phyloP scores from a whole-genome alignment of 30 jellyfish, hydroid and myxozoan species.

The Morbakka virulenta region DNA sequence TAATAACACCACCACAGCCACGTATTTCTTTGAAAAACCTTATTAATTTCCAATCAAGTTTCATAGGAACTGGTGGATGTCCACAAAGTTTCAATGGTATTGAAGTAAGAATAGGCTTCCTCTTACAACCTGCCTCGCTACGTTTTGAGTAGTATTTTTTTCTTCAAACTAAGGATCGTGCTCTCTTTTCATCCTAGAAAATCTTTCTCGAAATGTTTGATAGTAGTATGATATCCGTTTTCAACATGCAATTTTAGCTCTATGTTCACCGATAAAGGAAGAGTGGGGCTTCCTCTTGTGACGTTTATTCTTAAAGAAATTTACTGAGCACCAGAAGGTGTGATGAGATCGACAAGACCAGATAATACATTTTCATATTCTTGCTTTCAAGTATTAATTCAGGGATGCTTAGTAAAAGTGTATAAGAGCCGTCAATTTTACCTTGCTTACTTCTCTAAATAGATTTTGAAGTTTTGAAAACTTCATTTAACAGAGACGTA shows the following conservation, averaged over 20 bases:
- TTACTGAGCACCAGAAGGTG: no score
- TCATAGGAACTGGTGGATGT: not conserved
- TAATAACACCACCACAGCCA: not conserved
- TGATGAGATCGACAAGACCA: no score
- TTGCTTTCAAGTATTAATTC: no score
- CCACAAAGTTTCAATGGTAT: not conserved
- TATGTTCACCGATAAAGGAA: not conserved
- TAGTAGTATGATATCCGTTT: not conserved
- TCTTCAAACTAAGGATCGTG: not conserved
- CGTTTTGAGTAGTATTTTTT: not conserved
- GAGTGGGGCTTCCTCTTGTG: not conserved
- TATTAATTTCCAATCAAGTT: not conserved
- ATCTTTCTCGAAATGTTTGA: not conserved
- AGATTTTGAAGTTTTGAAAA: not conserved
- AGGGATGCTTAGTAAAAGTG: no score
- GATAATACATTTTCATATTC: no score
- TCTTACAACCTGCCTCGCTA: not conserved
- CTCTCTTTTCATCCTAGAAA: not conserved
- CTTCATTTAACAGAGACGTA: not conserved
- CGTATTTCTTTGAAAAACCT: not conserved
- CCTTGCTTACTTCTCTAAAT: not conserved
- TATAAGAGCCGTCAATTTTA: no score
- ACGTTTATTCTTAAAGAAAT: no score
- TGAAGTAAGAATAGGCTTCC: not conserved
- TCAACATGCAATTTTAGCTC: not conserved